Evolutionary conservation across 1,140 invertebrate genomes (phyloP).

Genomic region (Drosophila bipectinata): DNA sequence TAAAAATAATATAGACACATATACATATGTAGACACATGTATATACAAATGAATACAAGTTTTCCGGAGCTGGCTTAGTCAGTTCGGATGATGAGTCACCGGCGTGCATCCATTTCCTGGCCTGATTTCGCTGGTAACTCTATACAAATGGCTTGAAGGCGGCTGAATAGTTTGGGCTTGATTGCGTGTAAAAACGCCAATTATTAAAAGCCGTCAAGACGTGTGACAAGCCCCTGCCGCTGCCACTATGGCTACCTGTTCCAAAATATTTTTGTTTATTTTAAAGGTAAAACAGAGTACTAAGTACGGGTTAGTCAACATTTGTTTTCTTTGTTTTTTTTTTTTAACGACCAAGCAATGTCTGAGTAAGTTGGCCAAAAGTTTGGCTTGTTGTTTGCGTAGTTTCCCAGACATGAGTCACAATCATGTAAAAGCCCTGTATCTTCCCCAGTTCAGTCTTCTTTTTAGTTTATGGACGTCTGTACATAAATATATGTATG

Average conservation of each 20-base stretch:
- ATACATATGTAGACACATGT: background rate
- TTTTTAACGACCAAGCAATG: conserved; percentile 22
- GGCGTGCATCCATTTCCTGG: conserved; percentile 1
- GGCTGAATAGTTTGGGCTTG: conserved; percentile 18
- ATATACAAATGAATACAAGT: conserved; percentile 1
- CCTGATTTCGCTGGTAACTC: conserved; percentile 28
- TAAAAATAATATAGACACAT: conserved; percentile 2
- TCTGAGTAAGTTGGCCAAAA: background rate
- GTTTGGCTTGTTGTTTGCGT: conserved; percentile 2
- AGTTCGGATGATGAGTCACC: conserved; percentile 20
- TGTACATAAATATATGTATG: background rate
- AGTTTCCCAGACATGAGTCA: conserved; percentile 41
- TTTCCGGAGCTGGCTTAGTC: conserved; percentile 15
- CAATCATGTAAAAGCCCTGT: conserved; percentile 13
- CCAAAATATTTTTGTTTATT: conserved; percentile 22
- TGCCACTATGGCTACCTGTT: conserved; percentile 41
- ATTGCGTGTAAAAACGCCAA: conserved; percentile 25
- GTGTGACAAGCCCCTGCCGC: conserved; percentile 23
- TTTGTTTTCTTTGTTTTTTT: conserved; percentile 47
- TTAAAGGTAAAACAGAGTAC: conserved; percentile 21
- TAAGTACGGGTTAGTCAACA: conserved; percentile 31
- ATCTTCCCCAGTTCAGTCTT: conserved; percentile 6
- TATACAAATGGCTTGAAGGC: background rate
- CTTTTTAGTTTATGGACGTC: background rate
- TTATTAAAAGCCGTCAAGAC: conserved; percentile 6